Conservation (phyloP, 2,797 vertebrate genomes). For the Darevskia mixta region DNA sequence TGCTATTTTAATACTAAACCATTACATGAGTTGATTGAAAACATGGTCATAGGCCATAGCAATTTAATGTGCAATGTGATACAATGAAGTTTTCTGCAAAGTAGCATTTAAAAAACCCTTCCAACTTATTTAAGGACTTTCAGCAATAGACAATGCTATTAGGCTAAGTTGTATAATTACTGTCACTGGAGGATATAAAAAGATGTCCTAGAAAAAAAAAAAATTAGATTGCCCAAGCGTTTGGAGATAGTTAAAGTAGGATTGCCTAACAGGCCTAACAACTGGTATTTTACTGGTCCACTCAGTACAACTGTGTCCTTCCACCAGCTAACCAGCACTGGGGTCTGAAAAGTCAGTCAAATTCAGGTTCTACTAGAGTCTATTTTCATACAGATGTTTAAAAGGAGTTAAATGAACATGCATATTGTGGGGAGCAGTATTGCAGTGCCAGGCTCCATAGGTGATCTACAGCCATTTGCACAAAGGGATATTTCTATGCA, state of each 20-base stretch:
- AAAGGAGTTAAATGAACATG: neutral
- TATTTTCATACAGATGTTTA: neutral
- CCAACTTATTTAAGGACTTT: constrained; percentile 13
- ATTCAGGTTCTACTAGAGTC: neutral
- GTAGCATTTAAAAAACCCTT: constrained; percentile 8
- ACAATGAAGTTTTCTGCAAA: constrained; percentile 18
- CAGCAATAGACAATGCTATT: neutral
- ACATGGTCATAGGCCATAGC: neutral
- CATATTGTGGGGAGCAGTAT: neutral
- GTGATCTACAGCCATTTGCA: neutral
- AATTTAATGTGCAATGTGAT: neutral
- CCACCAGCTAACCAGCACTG: neutral
- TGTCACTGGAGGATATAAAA: constrained; percentile 26
- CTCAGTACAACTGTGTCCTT: neutral
- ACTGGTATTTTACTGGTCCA: neutral
- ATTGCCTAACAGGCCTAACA: neutral
- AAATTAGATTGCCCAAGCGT: constrained; percentile 6
- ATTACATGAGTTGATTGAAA: constrained; percentile 11
- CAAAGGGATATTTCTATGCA: neutral
- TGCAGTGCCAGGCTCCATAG: neutral
- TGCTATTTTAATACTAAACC: constrained; percentile 30
- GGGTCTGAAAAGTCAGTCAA: neutral
- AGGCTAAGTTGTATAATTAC: neutral
- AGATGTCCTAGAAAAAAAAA: constrained; percentile 29
- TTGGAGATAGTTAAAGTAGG: constrained; percentile 9